Evolutionary conservation across 2,797 vertebrate species (phyloP), one percentile per base, ranked within the genome.

Genomic region (Myotis myotis): DNA sequence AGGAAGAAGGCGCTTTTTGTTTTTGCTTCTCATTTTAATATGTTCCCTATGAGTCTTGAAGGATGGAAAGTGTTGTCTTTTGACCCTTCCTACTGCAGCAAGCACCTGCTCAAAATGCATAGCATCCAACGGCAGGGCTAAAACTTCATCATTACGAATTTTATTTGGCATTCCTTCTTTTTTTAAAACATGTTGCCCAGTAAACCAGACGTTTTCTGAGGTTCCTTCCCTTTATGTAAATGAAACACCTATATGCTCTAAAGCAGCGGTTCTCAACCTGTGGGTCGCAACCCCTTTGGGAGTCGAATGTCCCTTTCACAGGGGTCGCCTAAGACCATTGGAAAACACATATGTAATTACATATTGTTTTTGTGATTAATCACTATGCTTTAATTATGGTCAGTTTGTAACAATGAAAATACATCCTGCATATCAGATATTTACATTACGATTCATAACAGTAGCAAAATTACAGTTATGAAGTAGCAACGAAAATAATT

Each of bases 1-100:
- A 6, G 74, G 94, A 88, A 66, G 79, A 62, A 72, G 53, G 64
- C 76, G 64, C 76, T 87, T 89, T 85, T 72, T 44, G 44, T 38
- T 71, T 30, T 22, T 28, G 28, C 30, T 49, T 84, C 92, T 95
- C n/a, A 19, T 87, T 87, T 95, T 84, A 91, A 79, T 87, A 7
- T 79, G 16, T 70, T 91, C 55, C 93, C 68, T 87, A 36, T 36
- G 71, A 55, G 28, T 51, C 66, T 70, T n/a, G 23, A 89, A 70
- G 72, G 76, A 55, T 64, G 78, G 64, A 87, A 66, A 93, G 55
- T 55, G 5, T 33, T 33, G 36, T 81, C 86, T 66, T 76, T 80
- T 78, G 64, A 47, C 55, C 33, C 71, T 62, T 44, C 51, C 79
- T 68, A 1, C 55, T 10, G 7, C 20, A 36, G 80, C 86, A 10